Conservation (phyloP, 1,140 invertebrate species). For the Drosophila littoralis region DNA sequence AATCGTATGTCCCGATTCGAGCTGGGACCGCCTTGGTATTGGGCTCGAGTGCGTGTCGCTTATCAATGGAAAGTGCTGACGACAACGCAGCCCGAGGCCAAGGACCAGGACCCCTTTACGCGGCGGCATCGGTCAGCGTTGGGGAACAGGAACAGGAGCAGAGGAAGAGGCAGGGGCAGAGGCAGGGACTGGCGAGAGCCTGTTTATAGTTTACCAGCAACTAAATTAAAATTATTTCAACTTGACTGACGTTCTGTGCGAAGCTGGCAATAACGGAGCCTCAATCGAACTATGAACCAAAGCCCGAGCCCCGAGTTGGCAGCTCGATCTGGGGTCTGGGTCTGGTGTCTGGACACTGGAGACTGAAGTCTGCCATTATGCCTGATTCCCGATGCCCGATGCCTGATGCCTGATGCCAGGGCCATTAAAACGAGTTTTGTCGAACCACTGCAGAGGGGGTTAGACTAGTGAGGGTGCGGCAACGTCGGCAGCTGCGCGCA, state of each 20-base stretch:
- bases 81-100: slow-evolving; percentile 38
- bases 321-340: neutral
- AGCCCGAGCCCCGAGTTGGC: neutral
- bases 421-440: slow-evolving; percentile 68
- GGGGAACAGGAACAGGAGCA: too few relatives aligned
- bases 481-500: neutral
- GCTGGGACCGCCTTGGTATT: slow-evolving; percentile 12
- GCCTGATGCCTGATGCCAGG: slow-evolving; percentile 14
- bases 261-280: slow-evolving; percentile 69
- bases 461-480: neutral
- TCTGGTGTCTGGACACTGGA: slow-evolving; percentile 1
- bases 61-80: slow-evolving; percentile 72
- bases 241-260: slow-evolving; percentile 62
- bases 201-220: slow-evolving; percentile 75
- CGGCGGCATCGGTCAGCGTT: neutral
- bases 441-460: slow-evolving; percentile 26
- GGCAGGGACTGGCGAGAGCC: slow-evolving; percentile 31
- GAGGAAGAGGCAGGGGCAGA: neutral
- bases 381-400: slow-evolving; percentile 27
- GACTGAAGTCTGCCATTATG: slow-evolving; percentile 21
- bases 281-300: neutral
- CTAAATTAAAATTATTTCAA: slow-evolving; percentile 80
- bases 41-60: slow-evolving; percentile 50
- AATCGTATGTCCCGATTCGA: neutral
- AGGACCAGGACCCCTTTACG: slow-evolving; percentile 25